Evolutionary conservation across 2,797 vertebrate genomes (phyloP), one percentile per base, ranked within the genome.

Genomic region (Scleropages formosus): DNA sequence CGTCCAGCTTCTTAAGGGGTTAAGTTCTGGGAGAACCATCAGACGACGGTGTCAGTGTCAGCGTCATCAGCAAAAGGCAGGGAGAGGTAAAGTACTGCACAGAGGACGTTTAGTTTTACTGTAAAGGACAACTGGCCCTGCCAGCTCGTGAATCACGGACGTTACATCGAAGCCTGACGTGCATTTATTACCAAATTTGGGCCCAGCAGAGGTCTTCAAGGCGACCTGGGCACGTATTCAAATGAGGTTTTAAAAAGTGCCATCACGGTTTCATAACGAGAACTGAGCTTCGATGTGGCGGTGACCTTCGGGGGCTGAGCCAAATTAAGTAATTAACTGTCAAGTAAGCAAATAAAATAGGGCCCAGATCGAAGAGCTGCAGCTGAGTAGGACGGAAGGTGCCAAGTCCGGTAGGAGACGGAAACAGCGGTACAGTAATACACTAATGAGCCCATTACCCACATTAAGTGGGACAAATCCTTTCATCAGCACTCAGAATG

Each of bases 311-410:
- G 79, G 80, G 74, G 62, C 62, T 18, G 60, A 77, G 80, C 80
- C 83, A 85, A 84, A 85, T 75, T 69, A 85, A 82, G 81, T 86
- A 80, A 87, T 88, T 86, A 85, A 79, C 80, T 79, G 78, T 83
- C 81, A 71, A 67, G 65, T 79, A 81, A 80, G 81, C 80, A 80
- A 85, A 83, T 66, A 70, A 76, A 84, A 88, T 76, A 20, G 75
- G 77, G 65, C 31, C 73, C 59, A 65, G 75, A 80, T 75, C 46
- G 72, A 80, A 82, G 76, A 66, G 66, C 76, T 12, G 74, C 74
- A 61, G 31, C 49, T 44, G 0, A 61, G 78, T 74, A 80, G 80
- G 80, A 78, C 75, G 67, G 63, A 73, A 44, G 56, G 79, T 63
- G 75, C 73, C 80, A 80, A 60, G 73, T 75, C 51, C 72, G 60